Evolutionary conservation across 2,797 vertebrate genomes (phyloP), one percentile per base, ranked within the genome.

Genomic region (Anguilla anguilla): DNA sequence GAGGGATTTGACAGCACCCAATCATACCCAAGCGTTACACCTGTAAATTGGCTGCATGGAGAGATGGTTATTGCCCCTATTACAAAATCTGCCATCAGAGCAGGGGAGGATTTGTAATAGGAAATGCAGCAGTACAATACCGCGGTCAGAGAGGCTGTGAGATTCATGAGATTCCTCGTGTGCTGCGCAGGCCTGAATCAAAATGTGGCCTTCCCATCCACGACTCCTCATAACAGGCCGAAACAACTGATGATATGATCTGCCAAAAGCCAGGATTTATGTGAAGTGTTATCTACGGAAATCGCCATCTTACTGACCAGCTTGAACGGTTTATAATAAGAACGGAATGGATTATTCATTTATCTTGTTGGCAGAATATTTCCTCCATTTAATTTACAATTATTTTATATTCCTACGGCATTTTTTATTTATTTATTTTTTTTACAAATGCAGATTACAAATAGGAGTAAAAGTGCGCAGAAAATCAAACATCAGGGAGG

Each of bases 31-130:
- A 89, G 93, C 81, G 89, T 91, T 9, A 87, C 25, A 87, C 84
- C 72, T 87, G 88, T 82, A 35, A 46, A 87, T 55, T 87, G 87
- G 89, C 92, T 89, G 86, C 85, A 88, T 85, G 64, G 84, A 81
- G 43, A 82, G 92, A 91, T 64, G 74, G 92, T 93, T 88, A 91
- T 90, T 81, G 55, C 91, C 88, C 91, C 86, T 89, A 90, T 90
- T 82, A 51, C 22, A 9, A 35, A 22, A 22, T 82, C 43, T 82
- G 79, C 25, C 25, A 82, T 25, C 46, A 25, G 43, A 49, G 19
- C 43, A 82, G 6, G 0, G 46, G 19, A 51, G 15, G 46, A 49
- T 46, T 6, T 31, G 72, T 74, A 31, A 74, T 31, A 19, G 28
- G 39, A 3, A 49, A 82, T 51, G 7, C 25, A 13, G 22, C n/a